Evolutionary conservation across 2,113 vertebrate genomes (phyloP).

Genomic region (Heterochromis multidens): DNA sequence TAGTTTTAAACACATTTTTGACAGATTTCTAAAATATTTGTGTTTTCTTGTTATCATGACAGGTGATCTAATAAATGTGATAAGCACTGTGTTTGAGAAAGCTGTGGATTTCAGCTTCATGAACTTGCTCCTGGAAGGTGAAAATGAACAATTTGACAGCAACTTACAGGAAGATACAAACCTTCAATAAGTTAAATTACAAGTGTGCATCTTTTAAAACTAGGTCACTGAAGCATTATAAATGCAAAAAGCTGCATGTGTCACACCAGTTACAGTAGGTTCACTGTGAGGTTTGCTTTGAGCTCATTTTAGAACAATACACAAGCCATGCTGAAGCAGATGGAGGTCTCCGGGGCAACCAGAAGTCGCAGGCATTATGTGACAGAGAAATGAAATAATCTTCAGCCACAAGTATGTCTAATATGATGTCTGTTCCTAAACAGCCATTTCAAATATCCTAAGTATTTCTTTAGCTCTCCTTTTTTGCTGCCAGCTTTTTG

Average conservation of each 20-base stretch:
- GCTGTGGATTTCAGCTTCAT: not conserved
- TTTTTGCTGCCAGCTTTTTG: not conserved
- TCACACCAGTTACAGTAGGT: not conserved
- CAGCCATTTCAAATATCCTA: not conserved
- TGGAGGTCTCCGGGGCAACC: constrained; percentile 12
- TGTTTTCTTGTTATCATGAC: not conserved
- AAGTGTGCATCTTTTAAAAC: not conserved
- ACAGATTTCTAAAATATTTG: not conserved
- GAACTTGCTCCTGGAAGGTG: not conserved
- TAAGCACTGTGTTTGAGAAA: not conserved
- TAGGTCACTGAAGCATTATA: not conserved
- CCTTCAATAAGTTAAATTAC: not conserved
- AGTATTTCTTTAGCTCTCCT: not conserved
- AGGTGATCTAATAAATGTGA: not conserved
- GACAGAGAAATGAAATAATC: not conserved
- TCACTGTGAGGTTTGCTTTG: not conserved
- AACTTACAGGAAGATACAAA: not conserved
- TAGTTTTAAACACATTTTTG: not conserved
- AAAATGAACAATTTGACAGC: not conserved
- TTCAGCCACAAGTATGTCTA: not conserved
- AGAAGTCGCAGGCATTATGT: constrained; percentile 3
- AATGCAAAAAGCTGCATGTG: not conserved
- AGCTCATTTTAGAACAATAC: constrained; percentile 8
- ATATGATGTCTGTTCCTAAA: not conserved
- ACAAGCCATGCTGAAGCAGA: not conserved